phyloP scores from a whole-genome alignment of 2,888 invertebrate genomes.

The Fragum fragum region DNA sequence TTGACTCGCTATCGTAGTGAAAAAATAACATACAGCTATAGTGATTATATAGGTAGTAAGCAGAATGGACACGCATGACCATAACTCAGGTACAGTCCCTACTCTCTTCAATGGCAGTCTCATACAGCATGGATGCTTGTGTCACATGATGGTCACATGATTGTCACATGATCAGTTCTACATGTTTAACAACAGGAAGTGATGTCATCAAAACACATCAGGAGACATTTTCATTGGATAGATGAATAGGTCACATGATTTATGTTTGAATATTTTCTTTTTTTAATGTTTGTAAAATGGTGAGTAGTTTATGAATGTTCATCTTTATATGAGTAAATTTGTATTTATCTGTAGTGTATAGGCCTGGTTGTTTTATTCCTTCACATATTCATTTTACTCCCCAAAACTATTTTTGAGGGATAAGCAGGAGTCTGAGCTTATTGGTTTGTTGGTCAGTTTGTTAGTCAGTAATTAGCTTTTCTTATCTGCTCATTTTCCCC shows the following conservation, averaged over 20 bases:
- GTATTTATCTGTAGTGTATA: neutral
- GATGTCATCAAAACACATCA: slow-evolving; percentile 25
- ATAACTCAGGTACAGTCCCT: slow-evolving; percentile 74
- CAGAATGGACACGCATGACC: slow-evolving; percentile 84
- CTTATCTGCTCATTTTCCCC: no score
- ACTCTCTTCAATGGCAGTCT: slow-evolving; percentile 29
- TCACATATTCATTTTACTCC: no score
- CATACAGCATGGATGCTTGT: slow-evolving; percentile 31
- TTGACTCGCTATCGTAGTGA: slow-evolving; percentile 98
- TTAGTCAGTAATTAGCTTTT: no score
- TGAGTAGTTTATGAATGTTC: neutral
- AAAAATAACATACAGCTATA: slow-evolving; percentile 90
- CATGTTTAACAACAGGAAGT: slow-evolving; percentile 11
- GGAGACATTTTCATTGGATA: slow-evolving; percentile 24
- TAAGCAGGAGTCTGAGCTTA: no score
- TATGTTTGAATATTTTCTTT: neutral
- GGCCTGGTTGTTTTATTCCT: neutral
- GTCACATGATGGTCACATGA: slow-evolving; percentile 42
- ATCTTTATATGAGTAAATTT: neutral
- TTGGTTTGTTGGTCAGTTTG: no score
- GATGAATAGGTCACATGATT: slow-evolving; percentile 23
- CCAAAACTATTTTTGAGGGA: no score
- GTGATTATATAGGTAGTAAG: slow-evolving; percentile 83
- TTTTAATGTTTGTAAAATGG: slow-evolving; percentile 3
- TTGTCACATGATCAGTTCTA: slow-evolving; percentile 9